Evolutionary conservation across 2,113 vertebrate species (phyloP).

Genomic region (Leptosomus discolor): DNA sequence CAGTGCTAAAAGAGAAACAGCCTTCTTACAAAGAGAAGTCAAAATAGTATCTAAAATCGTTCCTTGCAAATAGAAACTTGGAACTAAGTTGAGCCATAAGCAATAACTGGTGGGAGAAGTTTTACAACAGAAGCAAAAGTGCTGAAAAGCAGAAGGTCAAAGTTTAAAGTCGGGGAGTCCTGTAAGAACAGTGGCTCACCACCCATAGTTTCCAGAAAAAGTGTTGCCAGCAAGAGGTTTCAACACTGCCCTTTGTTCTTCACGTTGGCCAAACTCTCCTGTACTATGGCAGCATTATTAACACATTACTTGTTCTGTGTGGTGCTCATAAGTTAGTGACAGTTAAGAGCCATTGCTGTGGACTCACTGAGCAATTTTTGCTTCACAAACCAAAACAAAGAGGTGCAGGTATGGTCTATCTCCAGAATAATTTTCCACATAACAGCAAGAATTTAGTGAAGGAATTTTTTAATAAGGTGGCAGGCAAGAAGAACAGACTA

Average conservation of each 20-base stretch:
- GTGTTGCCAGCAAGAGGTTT: neutral
- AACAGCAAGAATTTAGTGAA: neutral
- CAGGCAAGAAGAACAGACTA: neutral
- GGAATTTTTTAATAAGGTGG: neutral
- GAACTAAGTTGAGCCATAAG: neutral
- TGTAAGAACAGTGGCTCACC: neutral
- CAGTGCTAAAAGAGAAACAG: neutral
- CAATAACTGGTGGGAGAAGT: neutral
- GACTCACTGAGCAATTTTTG: neutral
- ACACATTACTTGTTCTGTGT: neutral
- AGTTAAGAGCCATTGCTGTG: neutral
- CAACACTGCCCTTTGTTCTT: neutral
- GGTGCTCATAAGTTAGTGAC: neutral
- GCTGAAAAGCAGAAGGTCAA: neutral
- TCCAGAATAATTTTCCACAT: neutral
- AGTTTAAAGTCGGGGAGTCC: neutral
- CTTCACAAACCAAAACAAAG: neutral
- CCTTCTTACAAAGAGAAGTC: neutral
- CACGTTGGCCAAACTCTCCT: neutral
- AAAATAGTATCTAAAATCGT: neutral
- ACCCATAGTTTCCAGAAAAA: neutral
- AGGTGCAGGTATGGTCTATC: neutral
- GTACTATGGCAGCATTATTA: neutral
- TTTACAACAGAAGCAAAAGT: neutral
- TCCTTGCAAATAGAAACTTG: neutral